Conservation (phyloP, 2,113 vertebrate genomes). For the Serilophus lunatus region DNA sequence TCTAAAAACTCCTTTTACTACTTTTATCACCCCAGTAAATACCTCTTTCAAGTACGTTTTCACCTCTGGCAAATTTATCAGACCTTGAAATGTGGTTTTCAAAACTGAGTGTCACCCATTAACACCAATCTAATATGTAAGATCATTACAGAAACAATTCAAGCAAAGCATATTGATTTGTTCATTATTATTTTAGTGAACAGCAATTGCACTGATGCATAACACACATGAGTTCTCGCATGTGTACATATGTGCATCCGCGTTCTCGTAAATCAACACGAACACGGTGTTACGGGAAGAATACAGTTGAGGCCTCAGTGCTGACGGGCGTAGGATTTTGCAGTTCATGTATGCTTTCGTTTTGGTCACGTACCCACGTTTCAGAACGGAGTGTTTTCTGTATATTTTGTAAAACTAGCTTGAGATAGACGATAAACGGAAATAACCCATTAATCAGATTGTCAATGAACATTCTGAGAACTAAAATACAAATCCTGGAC, state of each 20-base stretch:
- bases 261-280: slow-evolving; percentile 61
- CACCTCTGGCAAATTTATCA: slow-evolving; percentile 3
- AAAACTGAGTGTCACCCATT: slow-evolving; percentile 20
- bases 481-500: slow-evolving; percentile 27
- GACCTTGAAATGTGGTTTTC: slow-evolving; percentile 32
- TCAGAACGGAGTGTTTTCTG: background rate
- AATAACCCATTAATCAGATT: slow-evolving; percentile 65
- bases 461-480: slow-evolving; percentile 75
- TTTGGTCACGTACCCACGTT: slow-evolving; percentile 16
- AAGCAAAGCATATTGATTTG: background rate
- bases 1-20: background rate
- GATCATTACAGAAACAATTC: slow-evolving; percentile 30
- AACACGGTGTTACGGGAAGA: slow-evolving; percentile 54
- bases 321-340: slow-evolving; percentile 33
- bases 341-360: slow-evolving; percentile 14
- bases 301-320: background rate
- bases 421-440: slow-evolving; percentile 27
- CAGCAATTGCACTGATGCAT: background rate
- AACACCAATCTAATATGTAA: background rate
- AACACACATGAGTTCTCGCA: background rate
- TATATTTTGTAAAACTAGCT: slow-evolving; percentile 5
- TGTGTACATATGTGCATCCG: background rate
- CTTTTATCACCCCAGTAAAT: background rate
- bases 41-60: background rate
- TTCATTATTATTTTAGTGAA: background rate